These are phyloP conservation scores for Hylaeus volcanicus DNA, from an alignment of 1,140 invertebrate species.

Conservation along the genomic window DNA sequence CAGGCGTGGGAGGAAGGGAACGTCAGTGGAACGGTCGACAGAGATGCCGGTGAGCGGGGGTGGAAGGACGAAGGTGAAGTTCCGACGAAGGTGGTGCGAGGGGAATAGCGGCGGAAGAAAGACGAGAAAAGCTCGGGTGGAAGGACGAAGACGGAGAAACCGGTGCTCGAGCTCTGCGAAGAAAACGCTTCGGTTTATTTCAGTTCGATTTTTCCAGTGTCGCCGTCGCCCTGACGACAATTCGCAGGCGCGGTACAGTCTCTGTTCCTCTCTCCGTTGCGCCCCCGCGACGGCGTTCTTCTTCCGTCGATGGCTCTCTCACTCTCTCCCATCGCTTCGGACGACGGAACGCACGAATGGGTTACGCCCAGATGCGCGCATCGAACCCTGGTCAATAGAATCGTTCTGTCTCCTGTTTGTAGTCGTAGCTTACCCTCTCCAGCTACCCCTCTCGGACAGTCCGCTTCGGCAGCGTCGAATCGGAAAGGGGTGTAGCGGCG, in stretches of 20 bases:
- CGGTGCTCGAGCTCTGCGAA: slow-evolving; percentile 67
- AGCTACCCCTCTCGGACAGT: slow-evolving; percentile 46
- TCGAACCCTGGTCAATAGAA: slow-evolving; percentile 81
- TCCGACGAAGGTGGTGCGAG: not conserved
- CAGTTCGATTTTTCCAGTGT: slow-evolving; percentile 81
- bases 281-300: slow-evolving; percentile 46
- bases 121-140: not conserved
- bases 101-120: not conserved
- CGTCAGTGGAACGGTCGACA: slow-evolving; percentile 34
- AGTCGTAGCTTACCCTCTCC: slow-evolving; percentile 62
- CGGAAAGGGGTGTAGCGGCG: slow-evolving; percentile 57
- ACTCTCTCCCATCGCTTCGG: slow-evolving; percentile 63
- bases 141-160: slow-evolving; percentile 44
- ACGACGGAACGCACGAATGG: slow-evolving; percentile 75
- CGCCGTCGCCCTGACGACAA: slow-evolving; percentile 79
- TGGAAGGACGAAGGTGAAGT: slow-evolving; percentile 33
- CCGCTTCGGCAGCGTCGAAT: slow-evolving; percentile 55
- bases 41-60: slow-evolving; percentile 25
- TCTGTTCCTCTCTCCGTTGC: slow-evolving; percentile 56
- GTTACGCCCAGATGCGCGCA: slow-evolving; percentile 82
- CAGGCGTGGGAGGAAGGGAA: slow-evolving; percentile 35
- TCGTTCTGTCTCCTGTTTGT: slow-evolving; percentile 70
- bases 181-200: slow-evolving; percentile 80
- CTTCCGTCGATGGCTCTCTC: slow-evolving; percentile 58
- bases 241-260: slow-evolving; percentile 79